Conservation (phyloP, 2,888 invertebrate species). For the Drosophila suboccidentalis region DNA sequence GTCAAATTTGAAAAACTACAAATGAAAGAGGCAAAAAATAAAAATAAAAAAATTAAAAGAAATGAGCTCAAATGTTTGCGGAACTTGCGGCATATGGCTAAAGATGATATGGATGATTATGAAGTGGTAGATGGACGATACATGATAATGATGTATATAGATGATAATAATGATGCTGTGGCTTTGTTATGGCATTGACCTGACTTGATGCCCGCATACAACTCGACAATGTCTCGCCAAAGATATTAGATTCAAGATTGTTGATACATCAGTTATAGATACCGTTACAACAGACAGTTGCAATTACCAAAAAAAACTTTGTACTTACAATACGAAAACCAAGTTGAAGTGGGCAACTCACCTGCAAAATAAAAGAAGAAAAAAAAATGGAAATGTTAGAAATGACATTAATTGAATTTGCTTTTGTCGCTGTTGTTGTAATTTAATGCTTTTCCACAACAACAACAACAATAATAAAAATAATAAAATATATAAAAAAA, state of each 20-base stretch:
- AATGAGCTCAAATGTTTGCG: slow-evolving; percentile 30
- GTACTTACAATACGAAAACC: slow-evolving; percentile 38
- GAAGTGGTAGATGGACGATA: neutral
- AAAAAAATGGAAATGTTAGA: neutral
- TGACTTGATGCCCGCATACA: neutral
- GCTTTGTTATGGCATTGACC: slow-evolving; percentile 8
- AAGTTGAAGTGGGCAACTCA: slow-evolving; percentile 34
- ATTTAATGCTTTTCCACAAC: slow-evolving; percentile 12
- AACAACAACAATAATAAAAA: slow-evolving; percentile 5
- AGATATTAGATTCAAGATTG: neutral
- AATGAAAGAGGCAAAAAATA: slow-evolving; percentile 12
- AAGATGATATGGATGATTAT: slow-evolving; percentile 2
- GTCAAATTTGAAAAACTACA: slow-evolving; percentile 50
- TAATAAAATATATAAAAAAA: slow-evolving; percentile 8
- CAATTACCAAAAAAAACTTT: slow-evolving; percentile 28
- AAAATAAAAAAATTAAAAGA: slow-evolving; percentile 4
- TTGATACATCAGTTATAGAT: neutral
- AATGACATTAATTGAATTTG: slow-evolving; percentile 60
- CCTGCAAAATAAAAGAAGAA: slow-evolving; percentile 41
- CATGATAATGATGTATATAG: neutral
- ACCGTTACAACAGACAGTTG: neutral
- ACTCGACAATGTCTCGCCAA: neutral
- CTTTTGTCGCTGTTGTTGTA: slow-evolving; percentile 15
- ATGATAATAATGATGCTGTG: slow-evolving; percentile 2
- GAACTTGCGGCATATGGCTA: slow-evolving; percentile 41